Conservation (phyloP, 2,888 invertebrate species). For the Leptinotarsa tumamoca region DNA sequence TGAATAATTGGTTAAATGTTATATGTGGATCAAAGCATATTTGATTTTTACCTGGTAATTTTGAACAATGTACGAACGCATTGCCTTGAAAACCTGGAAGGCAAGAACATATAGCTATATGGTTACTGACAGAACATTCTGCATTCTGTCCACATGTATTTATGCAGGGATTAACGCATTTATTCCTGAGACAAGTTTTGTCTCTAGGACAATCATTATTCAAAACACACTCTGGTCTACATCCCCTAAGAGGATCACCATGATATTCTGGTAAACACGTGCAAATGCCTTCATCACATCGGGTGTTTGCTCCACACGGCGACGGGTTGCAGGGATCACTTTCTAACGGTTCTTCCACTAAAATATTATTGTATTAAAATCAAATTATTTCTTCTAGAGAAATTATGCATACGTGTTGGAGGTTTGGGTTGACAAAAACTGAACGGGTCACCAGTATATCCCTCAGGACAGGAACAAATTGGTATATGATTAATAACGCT, state of each 20-base stretch:
- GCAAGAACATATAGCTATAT: constrained; percentile 78
- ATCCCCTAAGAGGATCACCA: constrained; percentile 77
- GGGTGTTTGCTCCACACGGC: constrained; percentile 80
- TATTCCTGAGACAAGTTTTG: constrained; percentile 78
- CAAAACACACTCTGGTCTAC: constrained; percentile 78
- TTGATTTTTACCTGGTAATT: constrained; percentile 61
- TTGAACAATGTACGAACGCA: constrained; percentile 76
- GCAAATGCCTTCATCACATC: constrained; percentile 77
- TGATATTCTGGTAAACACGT: constrained; percentile 75
- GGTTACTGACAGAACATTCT: constrained; percentile 79
- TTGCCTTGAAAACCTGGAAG: constrained; percentile 73
- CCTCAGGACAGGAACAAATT: constrained; percentile 74
- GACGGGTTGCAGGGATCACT: constrained; percentile 77
- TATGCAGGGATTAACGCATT: constrained; percentile 79
- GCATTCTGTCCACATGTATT: constrained; percentile 80
- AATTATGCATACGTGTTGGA: constrained; percentile 55
- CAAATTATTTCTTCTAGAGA: not conserved
- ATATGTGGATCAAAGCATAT: not conserved
- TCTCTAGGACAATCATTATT: constrained; percentile 77
- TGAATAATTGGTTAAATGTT: too few species aligned
- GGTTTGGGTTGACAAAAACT: constrained; percentile 61
- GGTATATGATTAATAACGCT: constrained; percentile 76
- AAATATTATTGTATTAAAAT: constrained; percentile 28
- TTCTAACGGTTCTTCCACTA: constrained; percentile 58
- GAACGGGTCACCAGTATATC: constrained; percentile 75